Percentiles rank a stretch among this genome's conserved stretches.
phyloP scores from a whole-genome alignment of 2,888 invertebrate genomes.

The Drosophila anomalata region DNA sequence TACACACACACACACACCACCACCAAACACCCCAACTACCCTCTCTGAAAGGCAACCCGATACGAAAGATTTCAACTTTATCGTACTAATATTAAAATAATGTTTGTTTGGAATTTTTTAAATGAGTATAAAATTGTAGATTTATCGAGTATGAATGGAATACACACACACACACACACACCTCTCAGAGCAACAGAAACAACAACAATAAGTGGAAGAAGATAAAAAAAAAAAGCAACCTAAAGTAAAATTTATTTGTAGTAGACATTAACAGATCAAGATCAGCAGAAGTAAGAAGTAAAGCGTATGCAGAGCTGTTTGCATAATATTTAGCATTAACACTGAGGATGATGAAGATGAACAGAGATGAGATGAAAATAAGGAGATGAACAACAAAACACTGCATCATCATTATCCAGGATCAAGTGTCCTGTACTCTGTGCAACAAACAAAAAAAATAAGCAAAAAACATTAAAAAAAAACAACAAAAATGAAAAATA shows the following conservation, averaged over 20 bases:
- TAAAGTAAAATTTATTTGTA: slow-evolving; percentile 39
- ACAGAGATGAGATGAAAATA: not conserved
- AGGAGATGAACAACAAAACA: slow-evolving; percentile 15
- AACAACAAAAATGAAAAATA: slow-evolving; percentile 24
- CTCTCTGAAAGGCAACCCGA: slow-evolving; percentile 9
- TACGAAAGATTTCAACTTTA: slow-evolving; percentile 60
- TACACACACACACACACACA: slow-evolving; percentile 16
- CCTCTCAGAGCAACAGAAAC: slow-evolving; percentile 24
- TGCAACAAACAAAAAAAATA: slow-evolving; percentile 2
- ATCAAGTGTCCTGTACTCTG: slow-evolving; percentile 54
- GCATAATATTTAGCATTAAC: slow-evolving; percentile 48
- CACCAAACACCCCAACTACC: too few species aligned
- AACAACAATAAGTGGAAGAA: slow-evolving; percentile 14
- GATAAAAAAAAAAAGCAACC: slow-evolving; percentile 8
- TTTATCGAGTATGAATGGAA: slow-evolving; percentile 73
- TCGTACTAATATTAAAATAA: slow-evolving; percentile 60
- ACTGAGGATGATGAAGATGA: slow-evolving; percentile 18
- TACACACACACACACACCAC: slow-evolving; percentile 32
- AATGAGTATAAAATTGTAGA: slow-evolving; percentile 68
- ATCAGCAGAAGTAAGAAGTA: slow-evolving; percentile 27
- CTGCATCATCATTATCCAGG: slow-evolving; percentile 28
- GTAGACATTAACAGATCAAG: slow-evolving; percentile 33
- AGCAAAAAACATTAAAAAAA: not conserved
- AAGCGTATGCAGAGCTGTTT: slow-evolving; percentile 49
- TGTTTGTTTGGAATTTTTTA: slow-evolving; percentile 78